Evolutionary conservation across 1,140 invertebrate species (phyloP).

Genomic region (Meloidogyne chitwoodi): DNA sequence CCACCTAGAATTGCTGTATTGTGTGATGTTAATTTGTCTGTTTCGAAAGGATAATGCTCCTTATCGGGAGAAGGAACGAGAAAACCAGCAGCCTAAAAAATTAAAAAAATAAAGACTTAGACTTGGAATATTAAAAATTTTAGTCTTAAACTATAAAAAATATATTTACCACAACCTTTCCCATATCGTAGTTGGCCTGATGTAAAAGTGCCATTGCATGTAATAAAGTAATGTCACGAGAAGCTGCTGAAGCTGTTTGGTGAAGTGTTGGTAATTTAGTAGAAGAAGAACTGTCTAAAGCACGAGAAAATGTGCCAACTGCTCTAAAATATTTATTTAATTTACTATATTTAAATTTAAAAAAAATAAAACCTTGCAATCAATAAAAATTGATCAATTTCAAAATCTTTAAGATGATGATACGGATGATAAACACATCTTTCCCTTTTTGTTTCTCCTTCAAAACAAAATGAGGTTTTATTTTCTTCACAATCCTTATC

Average conservation of each 20-base stretch:
- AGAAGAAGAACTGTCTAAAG: slow-evolving; percentile 92
- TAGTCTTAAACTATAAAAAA: neutral
- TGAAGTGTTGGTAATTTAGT: slow-evolving; percentile 95
- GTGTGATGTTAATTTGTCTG: slow-evolving; percentile 48
- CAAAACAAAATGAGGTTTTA: neutral
- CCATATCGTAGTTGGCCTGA: slow-evolving; percentile 82
- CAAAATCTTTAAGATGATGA: slow-evolving; percentile 81
- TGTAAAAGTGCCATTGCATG: slow-evolving; percentile 97
- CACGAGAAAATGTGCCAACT: slow-evolving; percentile 95
- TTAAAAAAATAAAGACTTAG: neutral
- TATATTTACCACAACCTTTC: slow-evolving; percentile 62
- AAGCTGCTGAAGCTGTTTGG: slow-evolving; percentile 96
- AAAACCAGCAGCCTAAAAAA: slow-evolving; percentile 73
- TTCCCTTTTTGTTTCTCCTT: slow-evolving; percentile 70
- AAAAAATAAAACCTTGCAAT: slow-evolving; percentile 71
- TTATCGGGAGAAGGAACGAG: slow-evolving; percentile 76
- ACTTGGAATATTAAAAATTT: neutral
- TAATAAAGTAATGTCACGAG: slow-evolving; percentile 93
- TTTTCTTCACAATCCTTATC: too few species aligned
- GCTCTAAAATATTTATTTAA: slow-evolving; percentile 67
- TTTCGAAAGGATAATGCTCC: slow-evolving; percentile 47
- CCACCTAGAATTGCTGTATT: slow-evolving; percentile 67
- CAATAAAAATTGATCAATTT: slow-evolving; percentile 97
- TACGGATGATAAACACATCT: slow-evolving; percentile 84
- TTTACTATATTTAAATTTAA: neutral